Base-by-base conservation (phyloP, 2,888 invertebrate species). In the Tetheella fluctuosa region DNA sequence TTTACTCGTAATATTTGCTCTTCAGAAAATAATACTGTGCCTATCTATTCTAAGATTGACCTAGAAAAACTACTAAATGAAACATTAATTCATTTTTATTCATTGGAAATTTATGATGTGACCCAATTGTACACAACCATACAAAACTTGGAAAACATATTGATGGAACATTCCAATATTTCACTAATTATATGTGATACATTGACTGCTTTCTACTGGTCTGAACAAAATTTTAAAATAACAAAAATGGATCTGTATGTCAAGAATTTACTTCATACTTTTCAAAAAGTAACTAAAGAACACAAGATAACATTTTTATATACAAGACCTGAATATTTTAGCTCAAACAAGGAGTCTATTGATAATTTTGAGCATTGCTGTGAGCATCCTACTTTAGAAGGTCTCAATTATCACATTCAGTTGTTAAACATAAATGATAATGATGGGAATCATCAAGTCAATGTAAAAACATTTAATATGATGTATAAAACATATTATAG, bases 171-270 rank as follows among this genome's bases (percentile, higher is more conserved):
- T 71, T 69, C 80, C 34, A 86, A 89, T 69, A 84, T 92, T 68
- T 84, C 90, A 61, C 64, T 94, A 13, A 59, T 94, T 52, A 71
- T 93, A 59, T 78, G 94, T 71, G 87, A 94, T 68, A 90, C 89
- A 52, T 65, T 94, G 42, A 86, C 90, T 67, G 90, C 94, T 68
- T 94, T 91, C 78, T 94, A 94, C 76, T 94, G 94, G 94, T 89
- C 90, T 54, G 94, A 94, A 77, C 91, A 89, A 81, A 80, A 74
- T 66, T 84, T 76, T 63, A 92, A 89, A 85, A 84, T 90, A 71
- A 83, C 74, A 54, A 92, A 86, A 76, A 94, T 94, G 86, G 93
- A 94, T 82, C 69, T 74, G 0, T 94, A 94, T 73, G 58, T 94
- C 8, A 93, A 88, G 76, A 89, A 88, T 69, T 70, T 91, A 73